phyloP scores from a whole-genome alignment of 2,888 invertebrate species.

The Emmelina monodactyla region DNA sequence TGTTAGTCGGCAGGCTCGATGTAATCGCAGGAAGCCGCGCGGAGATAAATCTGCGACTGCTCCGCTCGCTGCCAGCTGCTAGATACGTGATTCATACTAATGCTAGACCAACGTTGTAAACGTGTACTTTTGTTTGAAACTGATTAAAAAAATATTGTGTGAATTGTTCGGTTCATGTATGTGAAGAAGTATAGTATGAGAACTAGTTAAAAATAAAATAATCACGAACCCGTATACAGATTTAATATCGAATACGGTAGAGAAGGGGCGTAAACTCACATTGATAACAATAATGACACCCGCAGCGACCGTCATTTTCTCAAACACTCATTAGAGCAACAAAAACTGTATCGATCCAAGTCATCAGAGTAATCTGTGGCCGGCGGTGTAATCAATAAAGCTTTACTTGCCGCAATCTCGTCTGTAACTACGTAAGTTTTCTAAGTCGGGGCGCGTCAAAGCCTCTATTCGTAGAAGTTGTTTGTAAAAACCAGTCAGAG shows the following conservation, averaged over 20 bases:
- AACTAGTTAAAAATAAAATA: too few relatives aligned
- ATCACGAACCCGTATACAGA: neutral
- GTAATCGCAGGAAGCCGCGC: conserved; percentile 55
- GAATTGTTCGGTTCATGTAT: too few relatives aligned
- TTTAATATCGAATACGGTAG: neutral
- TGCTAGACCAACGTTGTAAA: too few relatives aligned
- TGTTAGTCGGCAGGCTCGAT: conserved; percentile 37
- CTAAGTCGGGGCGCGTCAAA: conserved; percentile 52
- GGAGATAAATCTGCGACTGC: conserved; percentile 31
- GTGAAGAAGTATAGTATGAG: too few relatives aligned
- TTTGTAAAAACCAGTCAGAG: conserved; percentile 50
- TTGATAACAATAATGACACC: neutral
- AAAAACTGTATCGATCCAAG: conserved; percentile 6
- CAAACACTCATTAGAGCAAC: conserved; percentile 6
- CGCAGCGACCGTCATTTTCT: neutral
- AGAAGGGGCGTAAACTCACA: too few relatives aligned
- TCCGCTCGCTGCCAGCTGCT: conserved; percentile 7
- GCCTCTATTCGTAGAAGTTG: conserved; percentile 54
- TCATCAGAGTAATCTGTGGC: conserved; percentile 5
- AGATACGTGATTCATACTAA: conserved; percentile 16
- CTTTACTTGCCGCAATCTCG: conserved; percentile 32
- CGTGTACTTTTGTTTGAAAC: too few relatives aligned
- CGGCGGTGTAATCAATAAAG: conserved; percentile 33
- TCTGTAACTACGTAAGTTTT: conserved; percentile 22
- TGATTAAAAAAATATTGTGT: too few relatives aligned